A percentile compares a stretch with the other conserved stretches of the same genome.
These are phyloP conservation scores for Tyto alba DNA, from an alignment of 2,113 vertebrate genomes.

Conservation along the genomic window DNA sequence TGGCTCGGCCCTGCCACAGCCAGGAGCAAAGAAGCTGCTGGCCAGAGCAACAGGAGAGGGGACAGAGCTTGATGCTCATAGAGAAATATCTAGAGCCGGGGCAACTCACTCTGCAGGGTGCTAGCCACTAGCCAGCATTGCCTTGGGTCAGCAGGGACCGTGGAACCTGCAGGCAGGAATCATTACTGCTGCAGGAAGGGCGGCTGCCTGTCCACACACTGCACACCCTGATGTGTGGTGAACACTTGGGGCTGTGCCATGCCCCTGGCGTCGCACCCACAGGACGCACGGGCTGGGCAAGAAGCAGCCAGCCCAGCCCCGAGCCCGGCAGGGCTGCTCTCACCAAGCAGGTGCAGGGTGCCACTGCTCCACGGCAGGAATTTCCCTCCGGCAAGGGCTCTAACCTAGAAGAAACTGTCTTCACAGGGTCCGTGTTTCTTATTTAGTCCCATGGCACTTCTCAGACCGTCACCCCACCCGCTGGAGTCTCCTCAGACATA, in stretches of 20 bases:
- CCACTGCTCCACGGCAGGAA: background rate
- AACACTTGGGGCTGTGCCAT: background rate
- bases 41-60: background rate
- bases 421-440: background rate
- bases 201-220: background rate
- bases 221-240: accelerated
- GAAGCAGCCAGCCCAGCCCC: background rate
- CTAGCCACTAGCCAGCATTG: background rate
- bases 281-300: background rate
- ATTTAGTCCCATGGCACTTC: background rate
- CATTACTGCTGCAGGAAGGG: background rate
- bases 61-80: background rate
- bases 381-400: background rate
- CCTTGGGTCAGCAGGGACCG: background rate
- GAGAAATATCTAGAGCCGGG: background rate
- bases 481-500: background rate
- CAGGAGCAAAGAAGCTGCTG: background rate
- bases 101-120: background rate
- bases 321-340: background rate
- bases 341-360: background rate
- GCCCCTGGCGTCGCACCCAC: background rate
- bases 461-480: background rate
- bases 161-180: background rate
- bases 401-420: background rate
- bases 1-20: background rate